Percentiles rank a stretch among this genome's conserved stretches.
These are phyloP conservation scores for Lagopus leucura DNA, from an alignment of 2,113 vertebrate genomes.

Conservation along the genomic window DNA sequence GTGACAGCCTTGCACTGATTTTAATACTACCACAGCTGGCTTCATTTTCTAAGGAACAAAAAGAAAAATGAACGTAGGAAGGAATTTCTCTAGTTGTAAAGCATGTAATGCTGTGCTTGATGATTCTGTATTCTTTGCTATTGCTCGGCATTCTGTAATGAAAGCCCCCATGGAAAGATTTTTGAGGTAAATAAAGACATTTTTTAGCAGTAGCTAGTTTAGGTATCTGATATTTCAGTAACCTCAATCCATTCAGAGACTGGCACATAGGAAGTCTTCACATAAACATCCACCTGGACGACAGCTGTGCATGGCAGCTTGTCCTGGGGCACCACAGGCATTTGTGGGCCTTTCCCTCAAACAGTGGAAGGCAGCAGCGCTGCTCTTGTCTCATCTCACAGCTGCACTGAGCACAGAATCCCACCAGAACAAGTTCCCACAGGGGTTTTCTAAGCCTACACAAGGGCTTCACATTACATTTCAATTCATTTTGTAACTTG, in stretches of 20 bases:
- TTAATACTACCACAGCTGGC: not conserved
- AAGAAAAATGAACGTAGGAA: constrained; percentile 13
- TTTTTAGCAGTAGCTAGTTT: not conserved
- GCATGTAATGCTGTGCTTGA: not conserved
- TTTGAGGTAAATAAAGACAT: not conserved
- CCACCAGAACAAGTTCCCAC: not conserved
- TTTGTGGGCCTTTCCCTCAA: not conserved
- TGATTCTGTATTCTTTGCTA: not conserved
- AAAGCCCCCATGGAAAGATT: not conserved
- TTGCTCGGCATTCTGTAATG: not conserved
- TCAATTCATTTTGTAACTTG: not conserved
- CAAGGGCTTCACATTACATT: not conserved
- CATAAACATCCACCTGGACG: not conserved
- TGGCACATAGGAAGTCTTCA: not conserved
- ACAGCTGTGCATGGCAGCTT: not conserved
- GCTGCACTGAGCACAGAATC: not conserved
- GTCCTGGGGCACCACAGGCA: not conserved
- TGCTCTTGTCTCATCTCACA: not conserved
- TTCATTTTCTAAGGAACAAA: not conserved
- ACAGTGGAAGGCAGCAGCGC: not conserved
- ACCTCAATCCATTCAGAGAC: not conserved
- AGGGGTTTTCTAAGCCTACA: not conserved
- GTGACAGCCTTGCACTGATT: not conserved
- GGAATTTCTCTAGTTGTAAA: not conserved
- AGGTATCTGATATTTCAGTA: not conserved